phyloP scores from a whole-genome alignment of 2,888 invertebrate genomes.

The Chymomyza amoena region DNA sequence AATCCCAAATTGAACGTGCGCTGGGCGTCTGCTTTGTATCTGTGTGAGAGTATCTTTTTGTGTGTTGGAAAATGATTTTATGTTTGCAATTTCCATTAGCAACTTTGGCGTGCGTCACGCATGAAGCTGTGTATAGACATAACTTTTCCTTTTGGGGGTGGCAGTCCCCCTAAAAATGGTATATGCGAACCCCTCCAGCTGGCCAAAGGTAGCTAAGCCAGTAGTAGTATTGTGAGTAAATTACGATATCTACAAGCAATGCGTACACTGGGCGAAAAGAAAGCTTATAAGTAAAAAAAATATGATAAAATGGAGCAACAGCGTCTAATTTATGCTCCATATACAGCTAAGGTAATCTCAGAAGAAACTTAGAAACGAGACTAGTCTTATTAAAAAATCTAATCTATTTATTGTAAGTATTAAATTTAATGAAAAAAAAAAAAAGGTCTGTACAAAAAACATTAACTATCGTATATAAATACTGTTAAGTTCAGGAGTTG shows the following conservation, averaged over 20 bases:
- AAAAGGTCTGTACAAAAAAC: no score
- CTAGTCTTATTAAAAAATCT: no score
- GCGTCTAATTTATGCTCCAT: no score
- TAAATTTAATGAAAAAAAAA: no score
- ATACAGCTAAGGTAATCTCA: no score
- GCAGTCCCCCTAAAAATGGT: not conserved
- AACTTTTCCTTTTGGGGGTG: slow-evolving; percentile 15
- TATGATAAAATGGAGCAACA: no score
- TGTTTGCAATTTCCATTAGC: slow-evolving; percentile 70
- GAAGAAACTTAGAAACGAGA: no score
- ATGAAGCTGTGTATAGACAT: slow-evolving; percentile 22
- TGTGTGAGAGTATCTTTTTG: slow-evolving; percentile 22
- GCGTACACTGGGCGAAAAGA: not conserved
- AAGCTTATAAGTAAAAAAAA: not conserved
- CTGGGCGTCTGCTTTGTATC: not conserved
- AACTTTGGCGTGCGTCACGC: slow-evolving; percentile 59
- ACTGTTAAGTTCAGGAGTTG: no score
- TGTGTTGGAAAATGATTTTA: slow-evolving; percentile 55
- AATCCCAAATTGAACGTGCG: slow-evolving; percentile 35
- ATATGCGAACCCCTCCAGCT: not conserved
- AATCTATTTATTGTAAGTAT: no score
- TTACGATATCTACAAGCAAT: no score
- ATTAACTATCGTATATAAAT: no score
- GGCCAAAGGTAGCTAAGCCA: not conserved
- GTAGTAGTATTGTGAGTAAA: slow-evolving; percentile 5